phyloP scores from a whole-genome alignment of 1,140 invertebrate species.

The Euura saliciscinereae region DNA sequence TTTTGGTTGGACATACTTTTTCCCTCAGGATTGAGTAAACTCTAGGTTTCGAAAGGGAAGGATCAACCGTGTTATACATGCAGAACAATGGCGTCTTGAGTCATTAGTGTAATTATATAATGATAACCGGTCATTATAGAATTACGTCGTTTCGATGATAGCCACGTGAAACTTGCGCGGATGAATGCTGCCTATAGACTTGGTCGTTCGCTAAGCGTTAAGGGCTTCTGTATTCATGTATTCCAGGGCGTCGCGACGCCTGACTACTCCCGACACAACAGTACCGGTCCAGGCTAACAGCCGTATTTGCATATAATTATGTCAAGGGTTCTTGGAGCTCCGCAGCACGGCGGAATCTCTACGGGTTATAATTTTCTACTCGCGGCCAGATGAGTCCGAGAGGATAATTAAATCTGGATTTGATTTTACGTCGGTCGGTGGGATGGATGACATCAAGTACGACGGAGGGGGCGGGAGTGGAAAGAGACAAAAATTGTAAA shows the following conservation, averaged over 20 bases:
- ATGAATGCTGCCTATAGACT: background rate
- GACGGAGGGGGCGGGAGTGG: too few relatives aligned
- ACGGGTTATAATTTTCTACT: conserved; percentile 8
- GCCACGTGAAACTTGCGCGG: background rate
- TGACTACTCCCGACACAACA: background rate
- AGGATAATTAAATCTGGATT: background rate
- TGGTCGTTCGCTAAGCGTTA: background rate
- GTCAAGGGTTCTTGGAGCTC: background rate
- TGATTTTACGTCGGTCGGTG: background rate
- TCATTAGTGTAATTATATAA: conserved; percentile 2
- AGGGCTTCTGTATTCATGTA: conserved; percentile 13
- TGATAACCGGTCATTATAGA: background rate
- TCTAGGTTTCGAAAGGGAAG: background rate
- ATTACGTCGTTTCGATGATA: conserved; percentile 4
- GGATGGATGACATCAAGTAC: too few relatives aligned
- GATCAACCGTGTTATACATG: background rate
- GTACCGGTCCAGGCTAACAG: conserved; percentile 8
- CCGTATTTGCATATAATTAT: conserved; percentile 15
- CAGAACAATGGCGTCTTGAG: background rate
- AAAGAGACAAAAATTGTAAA: too few relatives aligned
- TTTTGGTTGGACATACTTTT: background rate
- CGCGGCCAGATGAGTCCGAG: background rate
- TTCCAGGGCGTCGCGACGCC: conserved; percentile 10
- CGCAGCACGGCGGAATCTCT: background rate
- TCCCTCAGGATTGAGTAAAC: background rate